Evolutionary conservation across 2,113 vertebrate species (phyloP).

Genomic region (Colius striatus): DNA sequence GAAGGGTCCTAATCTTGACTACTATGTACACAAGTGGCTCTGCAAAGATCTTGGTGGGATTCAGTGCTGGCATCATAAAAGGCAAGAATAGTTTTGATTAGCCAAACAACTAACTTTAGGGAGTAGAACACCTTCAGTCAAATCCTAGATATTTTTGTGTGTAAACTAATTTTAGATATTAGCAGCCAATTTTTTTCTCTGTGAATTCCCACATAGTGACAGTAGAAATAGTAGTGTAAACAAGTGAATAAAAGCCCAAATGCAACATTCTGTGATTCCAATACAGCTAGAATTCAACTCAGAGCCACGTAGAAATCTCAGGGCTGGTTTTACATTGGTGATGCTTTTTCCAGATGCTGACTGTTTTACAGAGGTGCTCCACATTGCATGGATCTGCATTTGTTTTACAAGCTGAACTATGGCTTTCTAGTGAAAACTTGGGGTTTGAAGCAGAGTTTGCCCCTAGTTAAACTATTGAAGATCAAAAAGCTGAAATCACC

Average conservation of each 20-base stretch:
- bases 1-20: not conserved
- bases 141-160: not conserved
- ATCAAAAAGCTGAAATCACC: not conserved
- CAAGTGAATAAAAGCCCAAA: not conserved
- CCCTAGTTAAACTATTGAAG: not conserved
- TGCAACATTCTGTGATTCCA: not conserved
- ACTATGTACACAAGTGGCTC: rapidly evolving
- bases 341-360: not conserved
- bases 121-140: not conserved
- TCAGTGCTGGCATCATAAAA: not conserved
- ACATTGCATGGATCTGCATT: not conserved
- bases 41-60: not conserved
- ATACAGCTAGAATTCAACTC: not conserved
- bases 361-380: not conserved
- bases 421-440: not conserved
- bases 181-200: not conserved
- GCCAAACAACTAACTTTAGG: not conserved
- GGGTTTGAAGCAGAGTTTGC: not conserved
- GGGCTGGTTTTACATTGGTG: not conserved
- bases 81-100: not conserved
- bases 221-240: not conserved
- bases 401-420: not conserved
- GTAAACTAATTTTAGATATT: not conserved
- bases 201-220: not conserved
- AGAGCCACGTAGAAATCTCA: not conserved